Base-by-base conservation (phyloP, 2,888 invertebrate species). In the Perithous albicinctus region DNA sequence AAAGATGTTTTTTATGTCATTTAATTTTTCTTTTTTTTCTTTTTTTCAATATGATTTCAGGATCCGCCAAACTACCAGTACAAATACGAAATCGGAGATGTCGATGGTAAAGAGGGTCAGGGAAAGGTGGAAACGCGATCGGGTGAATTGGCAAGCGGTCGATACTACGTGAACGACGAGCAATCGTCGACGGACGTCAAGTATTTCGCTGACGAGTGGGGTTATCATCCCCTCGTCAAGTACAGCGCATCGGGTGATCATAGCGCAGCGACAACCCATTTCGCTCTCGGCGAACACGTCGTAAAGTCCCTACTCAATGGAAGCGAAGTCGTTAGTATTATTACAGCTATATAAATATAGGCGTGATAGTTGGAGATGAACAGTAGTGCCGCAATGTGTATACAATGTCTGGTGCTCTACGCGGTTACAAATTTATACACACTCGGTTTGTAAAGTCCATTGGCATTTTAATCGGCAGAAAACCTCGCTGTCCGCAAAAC, bases 151-250 rank as follows among this genome's bases (percentile, higher is more conserved):
- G 87, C 88, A 7, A 89, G 83, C 54, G 89, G 88, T 85, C 88
- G 86, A 85, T 89, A 90, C 74, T 88, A 87, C 82, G 85, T 88
- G 63, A 89, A 87, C 72, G 86, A 86, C 29, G 87, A 85, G 67
- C 84, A 87, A 78, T 85, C 89, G 8, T 86, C 86, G 18, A 86
- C 89, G 23, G 93, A 94, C 78, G 95, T 95, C 20, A 93, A 94
- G 82, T 95, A 96, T 90, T 92, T 94, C 41, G 95, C 95, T 0
- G 95, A 96, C 87, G 94, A 94, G 87, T 95, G 94, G 93, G 95
- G 95, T 12, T 95, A 95, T 92, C 95, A 95, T 92, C 95, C 95
- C 5, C 93, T 95, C 18, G 94, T 95, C 61, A 93, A 94, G 70
- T 94, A 95, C 87, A 93, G 93, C 87, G 94, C 94, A 29, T 92